These are phyloP conservation scores for Ceyx cyanopectus DNA, from an alignment of 2,113 vertebrate species.

Conservation along the genomic window DNA sequence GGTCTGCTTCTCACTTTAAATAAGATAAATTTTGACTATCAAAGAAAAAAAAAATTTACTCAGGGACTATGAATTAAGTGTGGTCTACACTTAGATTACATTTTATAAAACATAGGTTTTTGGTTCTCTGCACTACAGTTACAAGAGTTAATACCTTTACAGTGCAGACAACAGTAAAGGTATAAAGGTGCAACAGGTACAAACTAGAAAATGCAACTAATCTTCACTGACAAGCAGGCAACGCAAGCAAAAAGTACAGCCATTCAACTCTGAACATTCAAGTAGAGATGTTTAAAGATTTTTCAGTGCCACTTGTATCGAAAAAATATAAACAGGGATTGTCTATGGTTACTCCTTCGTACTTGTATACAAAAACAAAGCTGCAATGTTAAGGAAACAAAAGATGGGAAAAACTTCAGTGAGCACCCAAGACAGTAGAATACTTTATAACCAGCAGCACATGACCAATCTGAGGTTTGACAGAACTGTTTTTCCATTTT, in stretches of 20 bases:
- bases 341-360: background rate
- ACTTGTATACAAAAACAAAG: background rate
- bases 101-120: background rate
- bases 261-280: background rate
- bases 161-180: background rate
- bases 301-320: background rate
- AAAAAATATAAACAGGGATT: background rate
- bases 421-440: background rate
- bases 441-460: background rate
- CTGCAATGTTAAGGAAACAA: background rate
- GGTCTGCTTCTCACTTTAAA: background rate
- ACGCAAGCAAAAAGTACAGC: background rate
- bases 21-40: background rate
- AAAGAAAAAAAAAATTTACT: background rate
- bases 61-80: background rate
- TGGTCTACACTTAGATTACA: background rate
- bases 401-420: background rate
- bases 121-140: background rate
- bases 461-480: background rate
- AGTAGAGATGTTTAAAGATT: background rate
- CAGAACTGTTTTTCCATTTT: background rate
- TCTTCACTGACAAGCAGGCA: background rate
- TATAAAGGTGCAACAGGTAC: background rate
- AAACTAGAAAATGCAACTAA: background rate
- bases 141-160: background rate